Percentiles rank a stretch among this genome's conserved stretches.
phyloP scores from a whole-genome alignment of 2,113 vertebrate species.

The Halichoeres trimaculatus region DNA sequence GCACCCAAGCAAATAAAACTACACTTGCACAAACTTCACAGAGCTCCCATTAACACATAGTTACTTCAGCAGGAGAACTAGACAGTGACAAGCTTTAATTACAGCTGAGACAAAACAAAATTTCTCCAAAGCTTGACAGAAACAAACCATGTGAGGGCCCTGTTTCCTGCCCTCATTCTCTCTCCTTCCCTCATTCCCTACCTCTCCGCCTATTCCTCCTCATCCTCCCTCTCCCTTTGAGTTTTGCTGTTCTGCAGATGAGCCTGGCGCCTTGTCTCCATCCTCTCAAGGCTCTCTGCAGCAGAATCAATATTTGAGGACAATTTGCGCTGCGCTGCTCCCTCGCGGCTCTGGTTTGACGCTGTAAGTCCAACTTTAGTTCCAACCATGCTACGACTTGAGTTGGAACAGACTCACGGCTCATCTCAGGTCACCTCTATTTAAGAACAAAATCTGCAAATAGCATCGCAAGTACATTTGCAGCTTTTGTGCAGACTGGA shows the following conservation, averaged over 20 bases:
- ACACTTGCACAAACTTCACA: constrained; percentile 4
- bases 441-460: constrained; percentile 48
- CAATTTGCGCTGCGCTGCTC: constrained; percentile 68
- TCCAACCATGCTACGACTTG: constrained; percentile 32
- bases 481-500: constrained; percentile 12
- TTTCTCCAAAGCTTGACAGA: constrained; percentile 18
- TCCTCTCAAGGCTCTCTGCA: constrained; percentile 56
- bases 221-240: constrained; percentile 29
- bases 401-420: constrained; percentile 33
- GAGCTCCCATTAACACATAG: not conserved
- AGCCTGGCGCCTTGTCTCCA: constrained; percentile 58
- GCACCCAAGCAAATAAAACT: constrained; percentile 22
- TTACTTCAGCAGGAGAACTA: not conserved
- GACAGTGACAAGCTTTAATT: constrained; percentile 17
- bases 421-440: constrained; percentile 44
- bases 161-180: constrained; percentile 15
- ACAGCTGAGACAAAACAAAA: constrained; percentile 9
- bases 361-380: constrained; percentile 50
- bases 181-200: constrained; percentile 1
- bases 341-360: constrained; percentile 60
- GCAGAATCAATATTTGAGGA: constrained; percentile 80
- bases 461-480: constrained; percentile 42
- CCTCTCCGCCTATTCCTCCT: not conserved
- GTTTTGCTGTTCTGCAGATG: constrained; percentile 62
- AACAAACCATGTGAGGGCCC: constrained; percentile 32